Base-by-base conservation (phyloP, 1,140 invertebrate species). In the Lethrus apterus region DNA sequence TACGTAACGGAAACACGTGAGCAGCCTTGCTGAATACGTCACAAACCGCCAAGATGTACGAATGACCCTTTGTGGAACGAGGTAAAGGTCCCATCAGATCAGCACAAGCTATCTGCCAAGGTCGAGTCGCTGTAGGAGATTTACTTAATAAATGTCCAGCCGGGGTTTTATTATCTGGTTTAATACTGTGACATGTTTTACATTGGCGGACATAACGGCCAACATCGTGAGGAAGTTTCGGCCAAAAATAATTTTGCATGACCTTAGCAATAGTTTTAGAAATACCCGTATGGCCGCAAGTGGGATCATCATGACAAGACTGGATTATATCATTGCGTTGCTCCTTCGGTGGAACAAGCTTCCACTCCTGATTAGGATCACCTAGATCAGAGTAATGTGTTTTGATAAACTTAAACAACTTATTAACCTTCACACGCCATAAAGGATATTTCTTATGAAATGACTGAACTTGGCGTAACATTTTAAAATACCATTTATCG, bases 51-150 rank as follows among this genome's bases (percentile, higher is more conserved):
- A 40, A 21, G 8, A 40, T 40, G 20, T 23, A 2, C 1, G 9
- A 10, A 14, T 40, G 3, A 20, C 18, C 18, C 11, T n/a, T 24
- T 10, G 18, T 5, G n/a, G 36, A 9, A 9, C 36, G 15, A 11
- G 36, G 36, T 14, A 40, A 24, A 2, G 36, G 36, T n/a, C 36
- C 18, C 8, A 21, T 24, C 8, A 40, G 15, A 14, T 40, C 36
- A 10, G 23, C 23, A 21, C 18, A 10, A n/a, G 23, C 23, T 3
- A 40, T 23, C 18, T 40, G 36, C 36, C 36, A 40, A 11, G 36
- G 36, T 18, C 36, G 36, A 14, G 18, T 10, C 1, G 36, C 23
- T 9, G 2, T 21, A 9, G 5, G 4, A 5, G 4, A n/a, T 24
- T 40, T 40, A 13, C 18, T 40, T n/a, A 40, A 13, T 3, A 40